A percentile compares a stretch with the other conserved stretches of the same genome.
Evolutionary conservation across 2,888 invertebrate genomes (phyloP).

Genomic region (Torymus tubicola): DNA sequence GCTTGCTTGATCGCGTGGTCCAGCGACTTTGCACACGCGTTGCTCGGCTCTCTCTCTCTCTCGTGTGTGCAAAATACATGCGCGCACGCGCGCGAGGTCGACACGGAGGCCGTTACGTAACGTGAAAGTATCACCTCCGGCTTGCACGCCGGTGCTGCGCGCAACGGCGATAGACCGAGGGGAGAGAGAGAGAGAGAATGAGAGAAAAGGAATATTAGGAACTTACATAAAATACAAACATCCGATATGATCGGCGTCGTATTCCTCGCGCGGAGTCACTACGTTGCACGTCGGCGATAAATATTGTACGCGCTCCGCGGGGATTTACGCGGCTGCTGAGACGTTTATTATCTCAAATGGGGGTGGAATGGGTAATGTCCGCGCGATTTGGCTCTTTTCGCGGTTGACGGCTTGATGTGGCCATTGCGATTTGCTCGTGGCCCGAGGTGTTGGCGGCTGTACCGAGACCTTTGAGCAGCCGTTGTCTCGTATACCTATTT

Average conservation of each 20-base stretch:
- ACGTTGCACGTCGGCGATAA: no score
- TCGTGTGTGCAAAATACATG: neutral
- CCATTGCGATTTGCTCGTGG: no score
- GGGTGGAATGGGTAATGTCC: neutral
- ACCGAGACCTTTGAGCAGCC: no score
- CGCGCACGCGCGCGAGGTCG: slow-evolving; percentile 14
- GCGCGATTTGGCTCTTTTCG: neutral
- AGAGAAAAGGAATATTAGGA: slow-evolving; percentile 27
- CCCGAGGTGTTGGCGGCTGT: no score
- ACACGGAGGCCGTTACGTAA: slow-evolving; percentile 45
- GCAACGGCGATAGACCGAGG: neutral
- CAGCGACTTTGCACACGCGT: neutral
- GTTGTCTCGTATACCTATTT: no score
- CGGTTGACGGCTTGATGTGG: no score
- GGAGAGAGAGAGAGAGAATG: slow-evolving; percentile 16
- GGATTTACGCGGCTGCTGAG: neutral
- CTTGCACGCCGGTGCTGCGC: neutral
- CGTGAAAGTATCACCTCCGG: slow-evolving; percentile 57
- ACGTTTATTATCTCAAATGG: neutral
- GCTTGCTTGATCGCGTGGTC: neutral
- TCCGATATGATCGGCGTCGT: slow-evolving; percentile 21
- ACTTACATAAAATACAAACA: slow-evolving; percentile 46
- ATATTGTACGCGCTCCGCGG: no score
- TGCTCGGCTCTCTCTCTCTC: slow-evolving; percentile 3
- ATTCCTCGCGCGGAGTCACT: no score